phyloP scores from a whole-genome alignment of 64 coral and sea anemone genomes.

The Stichodactyla helianthus region DNA sequence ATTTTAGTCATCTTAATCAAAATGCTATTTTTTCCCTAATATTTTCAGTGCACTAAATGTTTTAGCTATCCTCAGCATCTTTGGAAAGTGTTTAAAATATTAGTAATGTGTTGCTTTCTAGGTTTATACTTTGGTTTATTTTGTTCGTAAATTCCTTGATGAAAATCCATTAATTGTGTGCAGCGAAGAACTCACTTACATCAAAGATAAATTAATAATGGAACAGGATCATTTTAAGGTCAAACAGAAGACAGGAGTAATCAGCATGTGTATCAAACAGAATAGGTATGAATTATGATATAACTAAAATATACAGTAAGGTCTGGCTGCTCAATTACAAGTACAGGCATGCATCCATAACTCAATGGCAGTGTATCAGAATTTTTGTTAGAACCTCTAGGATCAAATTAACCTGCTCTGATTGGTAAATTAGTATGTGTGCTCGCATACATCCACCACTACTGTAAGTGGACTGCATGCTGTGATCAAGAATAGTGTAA shows the following conservation, averaged over 20 bases:
- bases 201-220: conserved; percentile 71
- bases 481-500: too few relatives aligned
- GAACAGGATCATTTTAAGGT: conserved; percentile 76
- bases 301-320: too few relatives aligned
- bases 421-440: too few relatives aligned
- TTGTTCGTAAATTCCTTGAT: conserved; percentile 88
- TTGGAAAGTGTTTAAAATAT: not conserved
- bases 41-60: not conserved
- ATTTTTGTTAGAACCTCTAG: too few relatives aligned
- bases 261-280: conserved; percentile 60
- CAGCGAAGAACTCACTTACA: conserved; percentile 80
- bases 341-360: too few relatives aligned
- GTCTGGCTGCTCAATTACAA: too few relatives aligned
- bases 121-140: conserved; percentile 56
- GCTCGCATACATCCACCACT: too few relatives aligned
- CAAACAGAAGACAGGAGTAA: conserved; percentile 86
- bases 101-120: conserved; percentile 25
- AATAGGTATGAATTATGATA: conserved; percentile 41
- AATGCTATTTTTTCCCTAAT: not conserved
- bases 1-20: not conserved
- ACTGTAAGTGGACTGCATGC: too few relatives aligned
- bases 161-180: conserved; percentile 94
- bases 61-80: too few relatives aligned
- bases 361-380: too few relatives aligned
- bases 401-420: too few relatives aligned